These are phyloP conservation scores for Phalanger gymnotis DNA, from an alignment of 2,797 vertebrate species.

Conservation along the genomic window DNA sequence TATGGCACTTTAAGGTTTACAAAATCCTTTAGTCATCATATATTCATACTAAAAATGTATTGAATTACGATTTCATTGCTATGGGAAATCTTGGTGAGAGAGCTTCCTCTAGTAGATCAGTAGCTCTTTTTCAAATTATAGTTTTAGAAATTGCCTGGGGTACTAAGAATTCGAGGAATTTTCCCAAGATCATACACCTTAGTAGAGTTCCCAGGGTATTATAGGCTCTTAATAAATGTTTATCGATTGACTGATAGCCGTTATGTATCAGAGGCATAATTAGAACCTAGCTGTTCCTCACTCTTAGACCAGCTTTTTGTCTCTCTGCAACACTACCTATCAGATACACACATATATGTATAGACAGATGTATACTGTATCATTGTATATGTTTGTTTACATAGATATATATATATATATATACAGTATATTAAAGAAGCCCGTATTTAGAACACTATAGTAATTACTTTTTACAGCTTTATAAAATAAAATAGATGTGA, in stretches of 20 bases:
- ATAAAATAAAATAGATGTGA: neutral
- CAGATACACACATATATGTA: neutral
- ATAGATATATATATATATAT: neutral
- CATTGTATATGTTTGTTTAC: neutral
- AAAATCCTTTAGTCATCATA: neutral
- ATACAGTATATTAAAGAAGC: neutral
- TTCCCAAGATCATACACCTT: neutral
- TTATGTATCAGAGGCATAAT: neutral
- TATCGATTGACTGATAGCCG: neutral
- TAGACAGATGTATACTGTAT: neutral
- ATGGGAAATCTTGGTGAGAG: neutral
- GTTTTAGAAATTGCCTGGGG: neutral
- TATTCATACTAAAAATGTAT: neutral
- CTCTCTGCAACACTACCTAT: neutral
- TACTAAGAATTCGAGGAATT: neutral
- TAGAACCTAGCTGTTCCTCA: neutral
- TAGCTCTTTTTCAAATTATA: neutral
- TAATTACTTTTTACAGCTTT: neutral
- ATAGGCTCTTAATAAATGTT: neutral
- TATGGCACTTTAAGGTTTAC: neutral
- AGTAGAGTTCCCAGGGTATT: neutral
- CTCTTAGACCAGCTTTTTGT: neutral
- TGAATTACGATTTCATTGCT: neutral
- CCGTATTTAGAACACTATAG: neutral
- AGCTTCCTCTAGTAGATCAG: neutral